Base-by-base conservation (phyloP, 92 coral and sea anemone genomes). In the Siderastrea radians region DNA sequence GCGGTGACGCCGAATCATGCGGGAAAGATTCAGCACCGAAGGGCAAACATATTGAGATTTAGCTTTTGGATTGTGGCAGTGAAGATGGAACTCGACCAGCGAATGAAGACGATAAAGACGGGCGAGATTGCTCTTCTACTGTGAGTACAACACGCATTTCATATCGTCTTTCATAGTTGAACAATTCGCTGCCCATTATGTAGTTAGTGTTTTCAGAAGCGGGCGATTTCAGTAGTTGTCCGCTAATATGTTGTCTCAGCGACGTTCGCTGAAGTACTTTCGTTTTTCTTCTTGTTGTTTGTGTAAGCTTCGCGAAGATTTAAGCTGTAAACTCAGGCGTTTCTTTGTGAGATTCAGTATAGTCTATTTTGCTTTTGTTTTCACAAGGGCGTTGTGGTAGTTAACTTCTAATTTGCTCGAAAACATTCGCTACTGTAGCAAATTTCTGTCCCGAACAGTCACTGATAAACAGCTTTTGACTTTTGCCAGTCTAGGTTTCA, bases 1-100 rank as follows among this genome's bases (percentile, higher is more conserved):
- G 82, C 46, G 66, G 68, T 68, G 83, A 57, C 75, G 89, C 65
- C 19, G 46, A 76, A 68, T 64, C 79, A 81, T 85, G 82, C 75
- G 83, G 83, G 67, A 16, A 46, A 17, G 75, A 65, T 65, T 75
- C 55, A 19, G 12, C 74, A 71, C 43, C 67, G 71, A 49, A 67
- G 43, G 63, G 2, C 7, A 57, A 67, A 67, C 14, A 3, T 65
- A 17, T 77, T 45, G 17, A 46, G 12, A 75, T 52, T 48, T 64
- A 38, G 50, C 77, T 65, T 55, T 77, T 46, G 83, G 89, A 85
- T 50, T 85, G 55, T 85, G 75, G 79, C 62, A 16, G 65, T 68
- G 43, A 11, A 47, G 64, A 19, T 75, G 49, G 38, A 26, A 45
- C 61, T 72, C 70, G 58, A 60, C 16, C 87, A 60, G 8, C 61